phyloP scores from a whole-genome alignment of 2,797 vertebrate species.

The Mus spretus region DNA sequence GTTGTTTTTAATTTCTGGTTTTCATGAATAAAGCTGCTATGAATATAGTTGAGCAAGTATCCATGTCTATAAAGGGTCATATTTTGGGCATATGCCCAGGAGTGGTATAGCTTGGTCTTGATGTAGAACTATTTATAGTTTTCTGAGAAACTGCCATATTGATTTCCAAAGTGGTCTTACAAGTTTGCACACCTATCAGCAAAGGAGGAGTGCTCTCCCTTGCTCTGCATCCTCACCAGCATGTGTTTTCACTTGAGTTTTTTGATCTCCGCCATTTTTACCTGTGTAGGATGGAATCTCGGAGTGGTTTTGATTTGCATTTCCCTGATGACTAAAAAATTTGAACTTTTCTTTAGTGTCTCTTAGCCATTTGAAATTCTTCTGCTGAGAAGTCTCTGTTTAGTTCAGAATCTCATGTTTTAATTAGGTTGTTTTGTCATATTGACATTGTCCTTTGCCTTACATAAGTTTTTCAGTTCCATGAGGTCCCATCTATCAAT shows the following conservation, averaged over 20 bases:
- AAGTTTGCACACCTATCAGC: neutral
- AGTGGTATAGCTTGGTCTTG: neutral
- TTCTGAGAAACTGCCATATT: neutral
- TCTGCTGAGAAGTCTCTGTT: neutral
- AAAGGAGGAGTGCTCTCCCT: neutral
- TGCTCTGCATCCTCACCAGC: neutral
- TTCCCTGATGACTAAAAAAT: neutral
- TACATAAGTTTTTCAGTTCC: no score
- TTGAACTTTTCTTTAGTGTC: neutral
- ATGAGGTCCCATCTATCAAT: no score
- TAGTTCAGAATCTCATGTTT: no score
- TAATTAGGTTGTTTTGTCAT: no score
- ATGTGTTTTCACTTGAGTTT: neutral
- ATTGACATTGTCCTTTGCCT: no score
- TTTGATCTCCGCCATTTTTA: neutral
- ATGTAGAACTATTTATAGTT: neutral
- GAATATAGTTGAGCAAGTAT: neutral
- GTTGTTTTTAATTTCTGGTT: neutral
- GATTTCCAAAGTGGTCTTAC: neutral
- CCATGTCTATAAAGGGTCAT: neutral
- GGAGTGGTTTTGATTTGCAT: neutral
- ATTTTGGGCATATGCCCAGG: neutral
- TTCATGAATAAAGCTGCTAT: neutral
- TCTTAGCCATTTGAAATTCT: neutral
- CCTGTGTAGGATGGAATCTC: neutral